Conservation (phyloP, 2,888 invertebrate genomes). For the Diloba caeruleocephala region DNA sequence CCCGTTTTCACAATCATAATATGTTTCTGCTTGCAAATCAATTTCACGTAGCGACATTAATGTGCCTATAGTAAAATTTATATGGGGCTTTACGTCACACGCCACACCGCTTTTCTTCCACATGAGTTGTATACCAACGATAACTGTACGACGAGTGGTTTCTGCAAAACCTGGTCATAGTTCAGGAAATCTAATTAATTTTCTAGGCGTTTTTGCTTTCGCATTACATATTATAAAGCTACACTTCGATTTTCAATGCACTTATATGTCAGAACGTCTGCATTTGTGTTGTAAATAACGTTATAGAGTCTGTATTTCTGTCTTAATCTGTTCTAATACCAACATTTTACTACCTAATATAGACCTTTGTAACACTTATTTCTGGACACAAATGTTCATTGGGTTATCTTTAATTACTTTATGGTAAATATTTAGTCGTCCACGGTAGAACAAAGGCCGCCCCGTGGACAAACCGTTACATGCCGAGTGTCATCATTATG, state of each 20-base stretch:
- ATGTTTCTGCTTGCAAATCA: slow-evolving; percentile 89
- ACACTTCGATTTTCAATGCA: slow-evolving; percentile 29
- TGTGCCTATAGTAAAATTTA: slow-evolving; percentile 88
- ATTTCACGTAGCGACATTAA: slow-evolving; percentile 89
- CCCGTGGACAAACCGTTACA: too few species aligned
- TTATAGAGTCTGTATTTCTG: background rate
- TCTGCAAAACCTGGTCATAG: slow-evolving; percentile 66
- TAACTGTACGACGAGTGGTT: slow-evolving; percentile 66
- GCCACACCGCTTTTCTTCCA: slow-evolving; percentile 77
- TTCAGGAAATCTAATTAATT: slow-evolving; percentile 68
- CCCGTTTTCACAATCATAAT: slow-evolving; percentile 89
- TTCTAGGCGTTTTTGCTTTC: slow-evolving; percentile 40
- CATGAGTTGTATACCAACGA: slow-evolving; percentile 72
- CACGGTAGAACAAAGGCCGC: too few species aligned
- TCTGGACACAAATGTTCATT: too few species aligned
- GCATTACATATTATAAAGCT: slow-evolving; percentile 41
- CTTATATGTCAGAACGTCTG: slow-evolving; percentile 1
- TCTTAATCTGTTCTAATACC: too few species aligned
- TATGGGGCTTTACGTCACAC: slow-evolving; percentile 86
- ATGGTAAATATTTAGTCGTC: too few species aligned
- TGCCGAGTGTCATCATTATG: too few species aligned
- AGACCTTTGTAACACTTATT: too few species aligned
- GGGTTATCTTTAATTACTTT: too few species aligned
- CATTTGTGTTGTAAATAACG: slow-evolving; percentile 13
- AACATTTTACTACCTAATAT: too few species aligned